Percentiles rank a stretch among this genome's conserved stretches.
These are phyloP conservation scores for Sphinx pinastri DNA, from an alignment of 2,888 invertebrate species.

Conservation along the genomic window DNA sequence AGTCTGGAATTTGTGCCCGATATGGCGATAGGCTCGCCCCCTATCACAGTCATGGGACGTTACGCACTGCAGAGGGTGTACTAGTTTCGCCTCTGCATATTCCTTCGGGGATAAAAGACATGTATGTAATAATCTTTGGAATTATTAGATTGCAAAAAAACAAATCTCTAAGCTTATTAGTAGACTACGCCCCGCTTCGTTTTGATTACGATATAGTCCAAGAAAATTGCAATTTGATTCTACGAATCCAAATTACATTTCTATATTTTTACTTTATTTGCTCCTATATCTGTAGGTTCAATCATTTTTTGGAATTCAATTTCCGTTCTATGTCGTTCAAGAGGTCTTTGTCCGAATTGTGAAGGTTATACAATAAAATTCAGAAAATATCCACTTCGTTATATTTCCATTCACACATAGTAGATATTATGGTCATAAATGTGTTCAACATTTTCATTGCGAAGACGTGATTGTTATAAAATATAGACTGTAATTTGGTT, in stretches of 20 bases:
- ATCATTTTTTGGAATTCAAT: conserved; percentile 16
- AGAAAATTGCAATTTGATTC: not conserved
- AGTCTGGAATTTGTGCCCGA: too few species aligned
- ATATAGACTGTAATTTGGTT: too few species aligned
- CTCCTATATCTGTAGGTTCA: not conserved
- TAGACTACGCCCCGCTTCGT: not conserved
- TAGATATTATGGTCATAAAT: not conserved
- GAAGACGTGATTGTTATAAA: too few species aligned
- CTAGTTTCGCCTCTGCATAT: too few species aligned
- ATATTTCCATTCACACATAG: not conserved
- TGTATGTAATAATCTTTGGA: too few species aligned
- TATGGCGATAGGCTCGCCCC: too few species aligned
- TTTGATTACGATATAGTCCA: not conserved
- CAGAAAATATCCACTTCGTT: not conserved
- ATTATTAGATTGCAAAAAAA: too few species aligned
- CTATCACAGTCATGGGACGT: too few species aligned
- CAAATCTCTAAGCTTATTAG: too few species aligned
- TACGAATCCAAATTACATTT: not conserved
- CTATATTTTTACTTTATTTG: conserved; percentile 2
- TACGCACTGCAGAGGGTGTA: too few species aligned
- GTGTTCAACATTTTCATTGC: not conserved
- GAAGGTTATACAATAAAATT: not conserved
- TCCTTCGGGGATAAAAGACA: too few species aligned
- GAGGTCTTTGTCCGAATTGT: not conserved
- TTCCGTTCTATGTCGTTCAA: not conserved